phyloP scores from a whole-genome alignment of 2,888 invertebrate species.

The Leptinotarsa haldemani region DNA sequence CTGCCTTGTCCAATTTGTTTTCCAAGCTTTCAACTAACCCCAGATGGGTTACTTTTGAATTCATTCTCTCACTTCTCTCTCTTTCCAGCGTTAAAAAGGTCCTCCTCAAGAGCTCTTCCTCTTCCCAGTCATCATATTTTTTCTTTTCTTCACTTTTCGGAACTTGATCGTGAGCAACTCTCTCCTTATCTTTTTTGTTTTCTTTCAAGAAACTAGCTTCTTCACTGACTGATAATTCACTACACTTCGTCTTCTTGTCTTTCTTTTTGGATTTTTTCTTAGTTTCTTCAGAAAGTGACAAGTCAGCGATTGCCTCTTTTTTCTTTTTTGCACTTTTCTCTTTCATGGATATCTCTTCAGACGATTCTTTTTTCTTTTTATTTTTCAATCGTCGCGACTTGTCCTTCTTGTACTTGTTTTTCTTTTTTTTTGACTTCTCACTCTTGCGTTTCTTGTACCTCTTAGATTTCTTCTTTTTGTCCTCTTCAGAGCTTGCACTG shows the following conservation, averaged over 20 bases:
- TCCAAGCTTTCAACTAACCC: neutral
- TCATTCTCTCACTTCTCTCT: neutral
- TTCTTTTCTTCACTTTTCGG: slow-evolving; percentile 4
- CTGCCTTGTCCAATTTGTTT: neutral
- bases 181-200: slow-evolving; percentile 12
- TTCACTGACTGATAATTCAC: slow-evolving; percentile 5
- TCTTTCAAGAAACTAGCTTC: neutral
- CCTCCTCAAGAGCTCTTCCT: slow-evolving; percentile 24
- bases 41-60: neutral
- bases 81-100: neutral
- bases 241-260: slow-evolving; percentile 25
- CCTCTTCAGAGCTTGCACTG: slow-evolving; percentile 13
- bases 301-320: slow-evolving; percentile 22
- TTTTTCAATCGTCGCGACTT: neutral
- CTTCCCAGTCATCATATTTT: slow-evolving; percentile 18
- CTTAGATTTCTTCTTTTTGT: slow-evolving; percentile 25
- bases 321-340: slow-evolving; percentile 26
- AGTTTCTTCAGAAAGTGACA: slow-evolving; percentile 32
- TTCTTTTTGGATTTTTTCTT: slow-evolving; percentile 38
- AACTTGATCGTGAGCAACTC: neutral
- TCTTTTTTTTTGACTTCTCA: slow-evolving; percentile 7
- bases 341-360: slow-evolving; percentile 10
- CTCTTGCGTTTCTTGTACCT: slow-evolving; percentile 5
- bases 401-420: slow-evolving; percentile 19
- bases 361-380: slow-evolving; percentile 12